phyloP scores from a whole-genome alignment of 2,113 vertebrate genomes.

The Choloepus hoffmanni region DNA sequence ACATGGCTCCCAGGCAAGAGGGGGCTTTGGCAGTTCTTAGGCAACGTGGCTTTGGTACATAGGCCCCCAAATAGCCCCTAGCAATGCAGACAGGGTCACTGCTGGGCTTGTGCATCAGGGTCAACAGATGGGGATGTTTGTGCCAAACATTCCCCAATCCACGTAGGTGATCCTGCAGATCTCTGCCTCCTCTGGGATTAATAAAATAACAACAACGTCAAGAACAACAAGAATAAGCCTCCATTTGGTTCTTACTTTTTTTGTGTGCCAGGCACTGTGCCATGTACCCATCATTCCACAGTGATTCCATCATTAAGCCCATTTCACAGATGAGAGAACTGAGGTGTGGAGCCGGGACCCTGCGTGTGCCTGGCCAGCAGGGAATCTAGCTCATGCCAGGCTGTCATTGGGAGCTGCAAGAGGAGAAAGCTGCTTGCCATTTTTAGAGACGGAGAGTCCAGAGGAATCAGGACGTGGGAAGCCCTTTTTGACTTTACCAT shows the following conservation, averaged over 20 bases:
- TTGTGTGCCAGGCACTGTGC: neutral
- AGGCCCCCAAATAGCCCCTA: neutral
- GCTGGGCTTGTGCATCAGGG: no score
- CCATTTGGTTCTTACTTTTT: neutral
- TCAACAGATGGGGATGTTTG: neutral
- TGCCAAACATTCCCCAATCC: neutral
- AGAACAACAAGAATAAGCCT: neutral
- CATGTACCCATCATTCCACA: neutral
- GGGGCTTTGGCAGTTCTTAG: neutral
- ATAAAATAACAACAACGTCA: no score
- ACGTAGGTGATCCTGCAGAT: neutral
- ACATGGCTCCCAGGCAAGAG: neutral
- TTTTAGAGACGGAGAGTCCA: neutral
- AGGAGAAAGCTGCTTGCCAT: neutral
- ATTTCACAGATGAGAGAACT: neutral
- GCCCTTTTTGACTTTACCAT: neutral
- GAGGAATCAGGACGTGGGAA: neutral
- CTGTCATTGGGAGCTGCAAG: neutral
- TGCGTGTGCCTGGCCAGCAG: neutral
- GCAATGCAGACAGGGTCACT: neutral
- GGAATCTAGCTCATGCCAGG: neutral
- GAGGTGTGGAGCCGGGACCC: neutral
- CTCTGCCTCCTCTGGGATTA: neutral
- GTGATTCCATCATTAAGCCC: neutral
- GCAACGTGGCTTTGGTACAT: rapidly evolving